Evolutionary conservation across 2,888 invertebrate genomes (phyloP).

Genomic region (Marasmarcha lunaedactyla): DNA sequence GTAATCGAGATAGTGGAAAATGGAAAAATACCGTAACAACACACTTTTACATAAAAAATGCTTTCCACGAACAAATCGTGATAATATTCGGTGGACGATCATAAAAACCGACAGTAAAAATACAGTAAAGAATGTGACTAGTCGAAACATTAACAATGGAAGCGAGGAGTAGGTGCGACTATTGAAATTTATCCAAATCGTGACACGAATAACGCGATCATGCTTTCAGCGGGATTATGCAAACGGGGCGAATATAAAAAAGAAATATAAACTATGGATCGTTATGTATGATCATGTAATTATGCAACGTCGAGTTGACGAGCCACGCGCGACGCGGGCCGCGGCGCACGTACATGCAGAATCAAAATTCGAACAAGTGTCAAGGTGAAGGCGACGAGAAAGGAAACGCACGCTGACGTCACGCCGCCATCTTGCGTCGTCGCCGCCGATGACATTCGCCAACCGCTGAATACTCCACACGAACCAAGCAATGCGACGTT

Average conservation of each 20-base stretch:
- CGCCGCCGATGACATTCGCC: constrained; percentile 23
- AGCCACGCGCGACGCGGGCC: constrained; percentile 25
- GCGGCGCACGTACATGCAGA: constrained; percentile 41
- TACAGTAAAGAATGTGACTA: too few relatives aligned
- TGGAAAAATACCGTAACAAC: too few relatives aligned
- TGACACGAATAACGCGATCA: constrained; percentile 2
- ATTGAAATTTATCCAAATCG: neutral
- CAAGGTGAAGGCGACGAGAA: constrained; percentile 60
- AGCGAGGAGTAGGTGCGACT: too few relatives aligned
- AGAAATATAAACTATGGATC: neutral
- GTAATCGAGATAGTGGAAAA: too few relatives aligned
- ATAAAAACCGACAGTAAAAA: too few relatives aligned
- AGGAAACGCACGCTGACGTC: constrained; percentile 61
- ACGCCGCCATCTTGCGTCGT: constrained; percentile 53
- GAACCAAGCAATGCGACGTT: neutral
- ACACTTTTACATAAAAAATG: too few relatives aligned
- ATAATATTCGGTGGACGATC: too few relatives aligned
- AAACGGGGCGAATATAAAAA: constrained; percentile 9
- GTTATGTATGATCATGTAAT: too few relatives aligned
- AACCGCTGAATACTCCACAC: neutral
- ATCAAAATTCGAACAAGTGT: constrained; percentile 62
- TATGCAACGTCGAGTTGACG: constrained; percentile 16
- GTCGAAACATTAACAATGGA: too few relatives aligned
- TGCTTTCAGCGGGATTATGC: constrained; percentile 24
- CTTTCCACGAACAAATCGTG: too few relatives aligned